These are phyloP conservation scores for Trissonchulus latispiculum DNA, from an alignment of 2,888 invertebrate genomes.

Conservation along the genomic window DNA sequence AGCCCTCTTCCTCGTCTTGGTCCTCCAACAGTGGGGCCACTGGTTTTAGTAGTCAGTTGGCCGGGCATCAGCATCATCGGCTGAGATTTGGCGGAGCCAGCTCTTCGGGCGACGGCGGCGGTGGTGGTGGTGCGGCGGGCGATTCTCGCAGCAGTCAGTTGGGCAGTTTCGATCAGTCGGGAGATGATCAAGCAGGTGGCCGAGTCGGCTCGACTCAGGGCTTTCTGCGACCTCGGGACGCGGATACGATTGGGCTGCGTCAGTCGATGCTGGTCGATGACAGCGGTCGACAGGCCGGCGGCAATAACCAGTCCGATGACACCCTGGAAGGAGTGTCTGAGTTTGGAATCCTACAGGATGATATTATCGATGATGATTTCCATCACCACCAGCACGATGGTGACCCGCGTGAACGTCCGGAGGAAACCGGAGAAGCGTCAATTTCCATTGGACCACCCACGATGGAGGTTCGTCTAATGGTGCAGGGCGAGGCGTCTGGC, in stretches of 20 bases:
- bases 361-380: background rate
- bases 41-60: background rate
- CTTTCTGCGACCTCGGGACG: background rate
- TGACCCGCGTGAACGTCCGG: background rate
- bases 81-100: background rate
- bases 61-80: background rate
- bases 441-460: background rate
- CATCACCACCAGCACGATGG: too few species aligned
- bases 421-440: background rate
- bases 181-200: too few species aligned
- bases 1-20: conserved; percentile 47
- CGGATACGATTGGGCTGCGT: background rate
- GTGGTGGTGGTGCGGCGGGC: conserved; percentile 8
- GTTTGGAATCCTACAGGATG: background rate
- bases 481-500: conserved; percentile 40
- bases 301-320: background rate
- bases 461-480: background rate
- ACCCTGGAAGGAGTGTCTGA: background rate
- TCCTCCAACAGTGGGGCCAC: too few species aligned
- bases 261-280: background rate
- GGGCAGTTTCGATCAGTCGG: conserved; percentile 23
- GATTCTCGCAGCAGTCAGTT: background rate
- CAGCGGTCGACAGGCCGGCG: background rate
- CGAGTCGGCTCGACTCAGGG: too few species aligned
- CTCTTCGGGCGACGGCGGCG: background rate